These are phyloP conservation scores for Chlamydotis undulata DNA, from an alignment of 2,113 vertebrate species.

Conservation along the genomic window DNA sequence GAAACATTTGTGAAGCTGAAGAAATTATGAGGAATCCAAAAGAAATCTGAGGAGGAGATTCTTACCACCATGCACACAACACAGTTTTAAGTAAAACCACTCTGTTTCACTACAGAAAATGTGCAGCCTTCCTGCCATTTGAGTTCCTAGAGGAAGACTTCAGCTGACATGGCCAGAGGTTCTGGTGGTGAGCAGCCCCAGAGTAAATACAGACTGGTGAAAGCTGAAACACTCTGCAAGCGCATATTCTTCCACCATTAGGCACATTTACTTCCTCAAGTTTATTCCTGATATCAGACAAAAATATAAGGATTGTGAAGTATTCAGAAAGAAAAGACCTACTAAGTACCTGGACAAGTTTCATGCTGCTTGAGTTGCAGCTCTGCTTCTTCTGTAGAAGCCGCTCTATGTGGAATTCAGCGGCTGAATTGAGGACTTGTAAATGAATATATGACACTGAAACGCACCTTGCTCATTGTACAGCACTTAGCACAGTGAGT, in stretches of 20 bases:
- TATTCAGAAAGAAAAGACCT: not conserved
- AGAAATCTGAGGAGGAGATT: not conserved
- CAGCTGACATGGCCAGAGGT: not conserved
- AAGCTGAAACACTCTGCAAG: not conserved
- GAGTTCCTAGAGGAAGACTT: not conserved
- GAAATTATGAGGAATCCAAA: not conserved
- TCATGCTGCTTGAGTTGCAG: not conserved
- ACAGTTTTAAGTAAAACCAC: not conserved
- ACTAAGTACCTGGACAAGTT: not conserved
- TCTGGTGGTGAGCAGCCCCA: not conserved
- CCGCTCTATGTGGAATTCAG: not conserved
- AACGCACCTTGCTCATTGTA: not conserved
- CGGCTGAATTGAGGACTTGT: not conserved
- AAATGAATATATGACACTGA: not conserved
- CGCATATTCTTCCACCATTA: not conserved
- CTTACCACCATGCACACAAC: not conserved
- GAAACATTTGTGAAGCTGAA: conserved; percentile 13
- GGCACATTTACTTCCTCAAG: not conserved
- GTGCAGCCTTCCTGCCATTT: not conserved
- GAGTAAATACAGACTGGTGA: not conserved
- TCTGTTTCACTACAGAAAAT: not conserved
- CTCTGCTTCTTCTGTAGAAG: not conserved
- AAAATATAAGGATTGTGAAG: not conserved
- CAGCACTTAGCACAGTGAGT: not conserved
- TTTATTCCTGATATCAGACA: not conserved